Conservation (phyloP, 53 echinoderm and acorn worm genomes). For the Hippasteria phrygiana region DNA sequence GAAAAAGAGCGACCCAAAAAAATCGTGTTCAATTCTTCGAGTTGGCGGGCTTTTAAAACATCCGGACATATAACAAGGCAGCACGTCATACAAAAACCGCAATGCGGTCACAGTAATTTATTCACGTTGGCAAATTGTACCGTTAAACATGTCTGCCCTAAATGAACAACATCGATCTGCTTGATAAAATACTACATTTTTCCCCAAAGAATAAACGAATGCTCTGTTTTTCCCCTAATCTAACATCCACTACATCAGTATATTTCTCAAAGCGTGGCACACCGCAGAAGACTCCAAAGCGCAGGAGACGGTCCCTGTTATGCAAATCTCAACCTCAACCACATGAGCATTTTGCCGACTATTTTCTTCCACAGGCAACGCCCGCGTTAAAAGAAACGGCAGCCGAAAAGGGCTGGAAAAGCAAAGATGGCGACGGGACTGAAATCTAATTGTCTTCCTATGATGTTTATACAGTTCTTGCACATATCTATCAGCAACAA, state of each 20-base stretch:
- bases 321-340: conserved; percentile 60
- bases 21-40: conserved; percentile 4
- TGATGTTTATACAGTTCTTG: conserved; percentile 70
- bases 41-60: conserved; percentile 45
- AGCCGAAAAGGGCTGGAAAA: conserved; percentile 64
- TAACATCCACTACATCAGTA: conserved; percentile 2
- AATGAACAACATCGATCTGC: conserved; percentile 17
- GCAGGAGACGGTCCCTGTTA: conserved; percentile 49
- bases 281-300: not conserved
- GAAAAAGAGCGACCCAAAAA: conserved; percentile 1
- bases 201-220: conserved; percentile 1
- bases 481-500: conserved; percentile 60
- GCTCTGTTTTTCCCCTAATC: conserved; percentile 13
- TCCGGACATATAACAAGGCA: not conserved
- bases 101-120: conserved; percentile 44
- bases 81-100: conserved; percentile 12
- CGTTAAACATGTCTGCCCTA: conserved; percentile 41
- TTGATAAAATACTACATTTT: conserved; percentile 32
- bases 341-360: conserved; percentile 58
- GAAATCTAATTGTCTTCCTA: conserved; percentile 74
- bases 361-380: conserved; percentile 67
- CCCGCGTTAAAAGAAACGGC: conserved; percentile 70
- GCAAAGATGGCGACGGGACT: conserved; percentile 77
- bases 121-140: conserved; percentile 35
- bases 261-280: not conserved